Base-by-base conservation (phyloP, 2,113 vertebrate species). In the Atherinomorus stipes region DNA sequence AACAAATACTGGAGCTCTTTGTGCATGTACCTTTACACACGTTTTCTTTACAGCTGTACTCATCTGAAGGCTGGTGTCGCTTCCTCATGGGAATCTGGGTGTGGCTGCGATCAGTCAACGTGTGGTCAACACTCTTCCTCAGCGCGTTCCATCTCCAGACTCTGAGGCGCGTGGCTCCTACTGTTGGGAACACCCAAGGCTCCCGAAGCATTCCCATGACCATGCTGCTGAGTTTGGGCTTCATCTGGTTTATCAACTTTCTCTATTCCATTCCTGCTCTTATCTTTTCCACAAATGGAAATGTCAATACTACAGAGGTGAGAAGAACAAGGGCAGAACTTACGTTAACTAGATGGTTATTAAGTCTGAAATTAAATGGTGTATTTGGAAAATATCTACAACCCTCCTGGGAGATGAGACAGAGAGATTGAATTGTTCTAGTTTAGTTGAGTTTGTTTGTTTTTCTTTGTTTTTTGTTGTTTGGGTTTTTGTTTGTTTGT, bases 41-140 rank as follows among this genome's bases (percentile, higher is more conserved):
- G 15, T 31, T 3, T 67, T 19, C 64, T 66, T 71, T 22, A 28
- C 78, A 94, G 91, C 65, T 94, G 2, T 90, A 90, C 68, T 86
- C 88, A 2, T 86, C 88, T 47, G 90, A 70, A 58, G 63, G 64
- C 12, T 93, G 88, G 88, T 95, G 95, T 71, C 90, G 83, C 57
- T 49, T 94, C n/a, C 87, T 95, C 74, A 95, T 95, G 94, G 94
- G 91, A 2, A 1, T 94, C 19, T 95, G 94, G 93, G 91, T 95
- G 75, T 94, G 94, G 92, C 77, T 95, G 23, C 93, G 94, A 23
- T 91, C 92, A 0, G 93, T 90, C 47, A 95, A 94, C 2, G 92
- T 94, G n/a, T 95, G 94, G 94, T 94, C 93, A 0, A 95, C 93
- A 0, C 84, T 95, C 22, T 94, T 88, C 61, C 92, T 95, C 66